Evolutionary conservation across 2,113 vertebrate genomes (phyloP).

Genomic region (Chauna torquata): DNA sequence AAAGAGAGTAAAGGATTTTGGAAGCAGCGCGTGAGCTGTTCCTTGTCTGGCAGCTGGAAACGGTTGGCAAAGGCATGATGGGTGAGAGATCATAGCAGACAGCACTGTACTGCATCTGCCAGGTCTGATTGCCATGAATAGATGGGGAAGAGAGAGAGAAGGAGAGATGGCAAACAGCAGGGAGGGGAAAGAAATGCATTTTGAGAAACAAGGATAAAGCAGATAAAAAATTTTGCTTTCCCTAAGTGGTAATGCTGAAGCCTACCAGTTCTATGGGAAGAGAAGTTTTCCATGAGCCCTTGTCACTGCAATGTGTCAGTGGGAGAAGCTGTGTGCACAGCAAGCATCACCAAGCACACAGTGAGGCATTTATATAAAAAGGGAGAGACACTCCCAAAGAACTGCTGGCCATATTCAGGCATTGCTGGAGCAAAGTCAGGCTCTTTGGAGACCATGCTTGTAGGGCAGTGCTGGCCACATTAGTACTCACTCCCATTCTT

Average conservation of each 20-base stretch:
- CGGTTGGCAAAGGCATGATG: background rate
- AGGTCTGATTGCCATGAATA: background rate
- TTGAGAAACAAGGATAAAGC: background rate
- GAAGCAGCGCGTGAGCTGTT: background rate
- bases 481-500: background rate
- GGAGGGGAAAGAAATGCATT: background rate
- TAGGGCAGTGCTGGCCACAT: background rate
- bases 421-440: background rate
- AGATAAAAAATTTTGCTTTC: background rate
- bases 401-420: background rate
- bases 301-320: background rate
- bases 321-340: background rate
- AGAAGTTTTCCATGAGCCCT: background rate
- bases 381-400: background rate
- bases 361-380: background rate
- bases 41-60: slow-evolving; percentile 8
- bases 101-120: background rate
- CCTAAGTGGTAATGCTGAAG: background rate
- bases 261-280: background rate
- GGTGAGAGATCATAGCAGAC: background rate
- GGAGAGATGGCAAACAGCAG: background rate
- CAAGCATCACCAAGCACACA: fast-evolving
- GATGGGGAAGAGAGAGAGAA: background rate
- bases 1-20: background rate
- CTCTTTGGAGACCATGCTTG: background rate